A percentile compares a stretch with the other conserved stretches of the same genome.
These are phyloP conservation scores for Ladona fulva DNA, from an alignment of 1,140 invertebrate genomes.

Conservation along the genomic window DNA sequence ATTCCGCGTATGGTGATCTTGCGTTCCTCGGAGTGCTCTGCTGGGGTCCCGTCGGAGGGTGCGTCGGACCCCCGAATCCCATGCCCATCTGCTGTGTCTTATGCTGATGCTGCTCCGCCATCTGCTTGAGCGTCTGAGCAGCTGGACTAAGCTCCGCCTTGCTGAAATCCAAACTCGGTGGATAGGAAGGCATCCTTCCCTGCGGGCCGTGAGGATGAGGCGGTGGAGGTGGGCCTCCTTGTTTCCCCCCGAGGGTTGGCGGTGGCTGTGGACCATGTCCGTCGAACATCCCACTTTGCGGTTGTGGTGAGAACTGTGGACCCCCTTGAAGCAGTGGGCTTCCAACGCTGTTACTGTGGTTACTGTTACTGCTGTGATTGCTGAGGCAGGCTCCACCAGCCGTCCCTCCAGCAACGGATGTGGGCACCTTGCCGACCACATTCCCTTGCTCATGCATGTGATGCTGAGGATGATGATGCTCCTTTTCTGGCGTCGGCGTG, in stretches of 20 bases:
- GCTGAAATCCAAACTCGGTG: constrained; percentile 35
- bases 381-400: not conserved
- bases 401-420: not conserved
- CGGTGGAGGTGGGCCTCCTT: not conserved
- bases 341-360: not conserved
- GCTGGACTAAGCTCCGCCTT: constrained; percentile 72
- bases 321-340: not conserved
- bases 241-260: constrained; percentile 35
- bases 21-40: constrained; percentile 14
- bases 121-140: constrained; percentile 87
- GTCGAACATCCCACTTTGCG: not conserved
- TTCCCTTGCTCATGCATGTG: not conserved
- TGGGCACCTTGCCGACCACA: not conserved
- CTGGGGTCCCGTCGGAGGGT: constrained; percentile 2
- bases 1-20: constrained; percentile 25
- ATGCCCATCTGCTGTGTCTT: constrained; percentile 46
- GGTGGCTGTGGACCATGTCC: constrained; percentile 32
- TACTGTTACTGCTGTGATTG: not conserved
- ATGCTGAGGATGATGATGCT: constrained; percentile 5
- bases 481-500: not conserved
- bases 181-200: constrained; percentile 10
- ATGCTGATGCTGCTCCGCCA: constrained; percentile 93
- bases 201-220: not conserved
- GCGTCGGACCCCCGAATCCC: constrained; percentile 15
- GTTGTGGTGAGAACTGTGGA: not conserved